Evolutionary conservation across 1,140 invertebrate genomes (phyloP).

Genomic region (Liolophura sinensis): DNA sequence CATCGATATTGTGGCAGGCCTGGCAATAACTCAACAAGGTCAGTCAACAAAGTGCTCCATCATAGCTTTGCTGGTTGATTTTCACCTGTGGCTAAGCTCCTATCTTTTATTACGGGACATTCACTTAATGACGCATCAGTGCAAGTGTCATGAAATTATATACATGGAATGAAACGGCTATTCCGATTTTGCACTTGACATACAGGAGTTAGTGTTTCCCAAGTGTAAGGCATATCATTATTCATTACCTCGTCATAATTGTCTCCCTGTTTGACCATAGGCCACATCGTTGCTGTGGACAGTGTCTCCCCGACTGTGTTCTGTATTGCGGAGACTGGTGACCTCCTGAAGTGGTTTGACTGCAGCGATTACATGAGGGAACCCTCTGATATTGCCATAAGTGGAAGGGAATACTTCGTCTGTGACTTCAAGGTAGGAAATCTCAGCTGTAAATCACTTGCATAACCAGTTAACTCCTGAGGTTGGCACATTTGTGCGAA

Average conservation of each 20-base stretch:
- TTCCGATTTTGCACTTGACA: too few relatives aligned
- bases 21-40: constrained; percentile 86
- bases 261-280: constrained; percentile 38
- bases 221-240: too few relatives aligned
- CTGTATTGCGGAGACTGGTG: constrained; percentile 86
- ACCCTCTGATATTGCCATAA: constrained; percentile 94
- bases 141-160: too few relatives aligned
- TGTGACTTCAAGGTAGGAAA: constrained; percentile 85
- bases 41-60: background rate
- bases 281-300: constrained; percentile 93
- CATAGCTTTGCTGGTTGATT: too few relatives aligned
- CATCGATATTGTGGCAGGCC: constrained; percentile 96
- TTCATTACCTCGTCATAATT: too few relatives aligned
- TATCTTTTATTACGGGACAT: too few relatives aligned
- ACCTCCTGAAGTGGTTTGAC: constrained; percentile 92
- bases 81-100: too few relatives aligned
- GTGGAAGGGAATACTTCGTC: constrained; percentile 92
- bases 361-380: constrained; percentile 96
- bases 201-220: too few relatives aligned
- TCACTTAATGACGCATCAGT: too few relatives aligned
- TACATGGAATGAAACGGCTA: too few relatives aligned
- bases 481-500: too few relatives aligned
- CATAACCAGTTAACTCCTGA: too few relatives aligned
- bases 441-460: background rate
- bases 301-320: constrained; percentile 97